These are phyloP conservation scores for Tortricodes alternella DNA, from an alignment of 2,888 invertebrate species.

Conservation along the genomic window DNA sequence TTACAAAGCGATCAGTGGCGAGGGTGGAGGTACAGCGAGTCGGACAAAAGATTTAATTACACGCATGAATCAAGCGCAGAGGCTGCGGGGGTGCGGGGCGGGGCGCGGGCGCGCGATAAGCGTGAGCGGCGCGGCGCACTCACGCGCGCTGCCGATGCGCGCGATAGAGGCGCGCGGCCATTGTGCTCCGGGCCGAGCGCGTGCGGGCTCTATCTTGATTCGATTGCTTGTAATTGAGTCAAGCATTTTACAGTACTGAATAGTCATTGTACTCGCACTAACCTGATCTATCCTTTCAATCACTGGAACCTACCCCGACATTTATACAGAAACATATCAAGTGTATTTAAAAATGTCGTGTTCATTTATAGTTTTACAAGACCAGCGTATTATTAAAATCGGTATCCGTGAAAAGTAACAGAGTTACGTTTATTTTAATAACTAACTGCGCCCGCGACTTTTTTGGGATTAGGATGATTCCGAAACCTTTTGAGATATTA, in stretches of 20 bases:
- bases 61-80: slow-evolving; percentile 78
- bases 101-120: slow-evolving; percentile 56
- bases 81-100: slow-evolving; percentile 45
- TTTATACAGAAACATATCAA: no score
- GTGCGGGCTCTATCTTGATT: slow-evolving; percentile 66
- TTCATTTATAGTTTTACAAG: no score
- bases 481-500: no score
- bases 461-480: no score
- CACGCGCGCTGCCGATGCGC: slow-evolving; percentile 61
- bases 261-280: slow-evolving; percentile 11
- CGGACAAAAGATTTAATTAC: slow-evolving; percentile 82
- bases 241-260: slow-evolving; percentile 20
- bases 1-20: slow-evolving; percentile 61
- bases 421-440: no score
- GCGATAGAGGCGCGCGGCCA: slow-evolving; percentile 50
- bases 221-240: slow-evolving; percentile 55
- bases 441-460: no score
- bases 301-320: no score
- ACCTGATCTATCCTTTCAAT: no score
- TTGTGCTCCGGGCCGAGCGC: slow-evolving; percentile 56
- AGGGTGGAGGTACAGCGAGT: slow-evolving; percentile 59
- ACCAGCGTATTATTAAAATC: no score
- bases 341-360: no score
- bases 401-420: no score
- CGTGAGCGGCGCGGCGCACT: slow-evolving; percentile 61